Base-by-base conservation (phyloP, 2,888 invertebrate genomes). In the Zelleria hepariella region DNA sequence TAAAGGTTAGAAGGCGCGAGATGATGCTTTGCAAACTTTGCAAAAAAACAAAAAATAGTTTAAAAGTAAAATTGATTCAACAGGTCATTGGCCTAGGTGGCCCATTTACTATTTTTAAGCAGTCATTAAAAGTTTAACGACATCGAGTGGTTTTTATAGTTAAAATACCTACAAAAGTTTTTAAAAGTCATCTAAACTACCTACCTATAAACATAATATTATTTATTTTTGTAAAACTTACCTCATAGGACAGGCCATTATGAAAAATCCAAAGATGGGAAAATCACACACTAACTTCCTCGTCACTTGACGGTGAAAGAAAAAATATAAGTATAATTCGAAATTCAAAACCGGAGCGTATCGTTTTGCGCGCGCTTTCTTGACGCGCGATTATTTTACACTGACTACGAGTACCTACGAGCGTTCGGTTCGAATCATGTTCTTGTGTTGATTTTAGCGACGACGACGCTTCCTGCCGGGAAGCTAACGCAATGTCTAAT, bases 181-280 rank as follows among this genome's bases (percentile, higher is more conserved):
- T n/a, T n/a, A n/a, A n/a, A n/a, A n/a, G n/a, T n/a, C n/a, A n/a
- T n/a, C n/a, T n/a, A n/a, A n/a, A n/a, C n/a, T n/a, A n/a, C n/a
- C 15, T 7, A 7, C 7, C 42, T 42, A 7, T 15, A 51, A 51
- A 51, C 2, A 32, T 48, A 42, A 63, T 52, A 63, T 57, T 60
- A 49, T 23, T 47, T 10, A 54, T 54, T 58, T 42, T 42, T 15
- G 3, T 42, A 42, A 42, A 42, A 61, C 73, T 76, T 53, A 86
- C 86, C 86, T 78, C 86, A 86, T 86, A 51, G 86, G 86, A 65
- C 86, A 87, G 57, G 82, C 86, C 86, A 87, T 87, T 68, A 69
- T 77, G 21, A n/a, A 18, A 49, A 54, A 58, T 51, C 32, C 32
- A 42, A 42, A 42, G 32, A 42, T 2, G 32, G 2, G 15, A 42